Evolutionary conservation across 2,888 invertebrate genomes (phyloP), one percentile per base, ranked within the genome.

Genomic region (Azorinus chamasolen): DNA sequence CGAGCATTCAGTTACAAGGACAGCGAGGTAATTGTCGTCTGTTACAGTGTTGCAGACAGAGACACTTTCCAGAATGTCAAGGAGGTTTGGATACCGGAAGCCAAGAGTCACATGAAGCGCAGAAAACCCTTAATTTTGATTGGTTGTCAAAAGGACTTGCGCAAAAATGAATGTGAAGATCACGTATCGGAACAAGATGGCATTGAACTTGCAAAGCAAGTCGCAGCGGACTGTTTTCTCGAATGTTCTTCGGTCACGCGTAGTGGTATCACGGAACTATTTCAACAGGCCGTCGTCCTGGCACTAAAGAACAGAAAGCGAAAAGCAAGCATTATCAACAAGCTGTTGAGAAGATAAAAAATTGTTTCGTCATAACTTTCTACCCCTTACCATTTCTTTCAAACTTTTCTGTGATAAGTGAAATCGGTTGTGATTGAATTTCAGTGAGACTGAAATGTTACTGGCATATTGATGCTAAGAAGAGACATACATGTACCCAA

Each of bases 1-100:
- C 64, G 88, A 50, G 82, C 84, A 16, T 87, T 84, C 74, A 86
- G 86, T 10, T 88, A 88, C 79, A 83, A 80, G 46, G 88, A 87
- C 64, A 87, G 86, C 68, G 86, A 87, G 27, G 87, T 87, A 20
- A 82, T 86, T 27, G 76, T 87, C 32, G 61, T 86, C 54, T 88
- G 88, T 63, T 88, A 82, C 66, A 86, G 83, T 39, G 84, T 85
- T 4, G 72, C 72, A 22, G 88, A 88, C 73, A 71, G 81, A 37
- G 83, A 83, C 25, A 85, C 87, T 0, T 79, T 86, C 55, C 62
- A 71, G 55, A 86, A 86, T 64, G 74, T 88, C 27, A 73, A 69
- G 45, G 82, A 83, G 65, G 77, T 77, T 14, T 88, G 88, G 88
- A 65, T 87, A 53, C 85, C 87, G 8, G 88, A 88, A 73, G 83